phyloP scores from a whole-genome alignment of 2,797 vertebrate species.

The Bradypodion pumilum region DNA sequence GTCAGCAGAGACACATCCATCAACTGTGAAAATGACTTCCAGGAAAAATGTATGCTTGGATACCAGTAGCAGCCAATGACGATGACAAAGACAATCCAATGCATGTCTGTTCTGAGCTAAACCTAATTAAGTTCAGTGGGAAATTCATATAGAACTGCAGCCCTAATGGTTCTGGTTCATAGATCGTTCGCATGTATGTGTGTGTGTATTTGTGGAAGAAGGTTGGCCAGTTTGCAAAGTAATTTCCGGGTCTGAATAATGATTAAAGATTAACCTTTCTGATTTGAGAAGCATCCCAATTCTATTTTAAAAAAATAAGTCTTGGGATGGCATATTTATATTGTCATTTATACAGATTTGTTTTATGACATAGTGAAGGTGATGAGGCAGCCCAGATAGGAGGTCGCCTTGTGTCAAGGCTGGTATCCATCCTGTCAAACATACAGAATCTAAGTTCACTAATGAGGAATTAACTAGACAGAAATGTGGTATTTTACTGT shows the following conservation, averaged over 20 bases:
- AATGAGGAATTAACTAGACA: conserved; percentile 82
- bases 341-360: conserved; percentile 77
- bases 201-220: no score
- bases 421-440: conserved; percentile 76
- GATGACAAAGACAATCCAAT: no score
- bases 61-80: no score
- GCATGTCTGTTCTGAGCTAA: not conserved
- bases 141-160: not conserved
- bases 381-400: conserved; percentile 74
- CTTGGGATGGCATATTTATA: conserved; percentile 72
- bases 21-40: no score
- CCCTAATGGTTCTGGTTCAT: conserved; percentile 36
- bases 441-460: conserved; percentile 68
- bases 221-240: conserved; percentile 57
- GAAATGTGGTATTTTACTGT: conserved; percentile 74
- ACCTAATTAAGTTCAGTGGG: not conserved
- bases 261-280: conserved; percentile 73
- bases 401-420: conserved; percentile 78
- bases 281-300: conserved; percentile 66
- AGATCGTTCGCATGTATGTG: conserved; percentile 17
- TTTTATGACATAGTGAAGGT: conserved; percentile 77
- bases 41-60: no score
- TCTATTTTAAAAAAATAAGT: conserved; percentile 46
- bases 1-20: no score
- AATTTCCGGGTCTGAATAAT: conserved; percentile 64